Conservation (phyloP, 2,888 invertebrate species). For the Drosophila atripex region DNA sequence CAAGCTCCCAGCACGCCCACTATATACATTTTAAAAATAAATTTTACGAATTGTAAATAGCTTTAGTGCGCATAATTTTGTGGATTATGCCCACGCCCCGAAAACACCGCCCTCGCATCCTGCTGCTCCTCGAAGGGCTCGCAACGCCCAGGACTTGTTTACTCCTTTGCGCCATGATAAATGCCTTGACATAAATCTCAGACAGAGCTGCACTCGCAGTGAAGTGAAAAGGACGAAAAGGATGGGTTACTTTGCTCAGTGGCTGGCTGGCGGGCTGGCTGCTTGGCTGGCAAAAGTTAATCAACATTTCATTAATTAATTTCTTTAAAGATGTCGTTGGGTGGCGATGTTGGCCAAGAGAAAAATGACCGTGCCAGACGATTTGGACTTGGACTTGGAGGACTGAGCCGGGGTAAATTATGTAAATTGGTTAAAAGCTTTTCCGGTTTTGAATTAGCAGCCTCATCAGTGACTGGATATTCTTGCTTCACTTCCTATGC, state of each 20-base stretch:
- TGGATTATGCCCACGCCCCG: slow-evolving; percentile 72
- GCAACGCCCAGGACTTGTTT: slow-evolving; percentile 68
- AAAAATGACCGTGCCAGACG: slow-evolving; percentile 46
- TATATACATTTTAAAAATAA: slow-evolving; percentile 59
- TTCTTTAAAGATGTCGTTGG: slow-evolving; percentile 73
- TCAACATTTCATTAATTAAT: slow-evolving; percentile 83
- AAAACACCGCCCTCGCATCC: slow-evolving; percentile 9
- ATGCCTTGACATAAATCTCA: slow-evolving; percentile 78
- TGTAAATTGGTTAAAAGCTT: slow-evolving; percentile 83
- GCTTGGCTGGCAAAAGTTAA: slow-evolving; percentile 79
- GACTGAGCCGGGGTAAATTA: slow-evolving; percentile 68
- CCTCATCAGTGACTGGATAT: slow-evolving; percentile 65
- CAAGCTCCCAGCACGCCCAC: slow-evolving; percentile 22
- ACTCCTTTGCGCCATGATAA: slow-evolving; percentile 72
- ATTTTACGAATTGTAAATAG: slow-evolving; percentile 74
- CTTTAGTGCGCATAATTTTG: slow-evolving; percentile 76
- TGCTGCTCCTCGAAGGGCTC: slow-evolving; percentile 8
- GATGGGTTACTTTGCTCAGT: not conserved
- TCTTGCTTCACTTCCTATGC: slow-evolving; percentile 52
- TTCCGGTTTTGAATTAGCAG: slow-evolving; percentile 80
- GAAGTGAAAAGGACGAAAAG: slow-evolving; percentile 5
- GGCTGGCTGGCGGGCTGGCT: slow-evolving; percentile 33
- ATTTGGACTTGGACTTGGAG: slow-evolving; percentile 22
- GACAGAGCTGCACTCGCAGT: slow-evolving; percentile 37
- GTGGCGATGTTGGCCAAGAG: slow-evolving; percentile 31